Evolutionary conservation across 2,113 vertebrate genomes (phyloP), one percentile per base, ranked within the genome.

Genomic region (Phylloscopus trochilus): DNA sequence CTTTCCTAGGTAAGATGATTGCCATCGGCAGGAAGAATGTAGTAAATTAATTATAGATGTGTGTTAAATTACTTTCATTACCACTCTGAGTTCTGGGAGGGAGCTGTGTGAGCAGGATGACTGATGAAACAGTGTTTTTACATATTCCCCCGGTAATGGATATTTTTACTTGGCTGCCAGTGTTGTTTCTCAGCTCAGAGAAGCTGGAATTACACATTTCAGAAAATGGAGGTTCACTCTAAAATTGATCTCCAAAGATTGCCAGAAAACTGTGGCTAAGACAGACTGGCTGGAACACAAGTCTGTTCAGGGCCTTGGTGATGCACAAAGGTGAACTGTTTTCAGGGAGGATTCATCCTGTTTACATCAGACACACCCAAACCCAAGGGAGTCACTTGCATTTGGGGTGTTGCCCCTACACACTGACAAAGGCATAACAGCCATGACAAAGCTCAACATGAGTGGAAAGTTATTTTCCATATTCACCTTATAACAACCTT

Each of bases 41-140:
- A 97, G 97, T 98, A 98, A 98, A 99, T 99, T 99, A 99, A 99
- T 99, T 99, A 99, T 99, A 98, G 98, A 99, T 99, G 98, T 98
- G 98, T 98, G 98, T 98, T 99, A 99, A 99, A 99, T 99, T 98
- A 98, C 98, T 99, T 99, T 98, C 98, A 98, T 99, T 99, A 98
- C 98, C 97, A 98, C 96, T 95, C 95, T 96, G 96, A 89, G 96
- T 97, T 97, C 96, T 97, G 96, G 96, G 97, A 97, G 95, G 92
- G 96, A 97, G 97, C 93, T 91, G 74, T 89, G 92, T 97, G 98
- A 98, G 95, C 92, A 62, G 95, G 97, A 98, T 99, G 97, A 97
- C 94, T 97, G 97, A 98, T 98, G 97, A 97, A 97, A 98, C 68
- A 80, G 83, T 86, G 90, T 94, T 97, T 98, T 89, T 63, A 83